Conservation (phyloP, 2,888 invertebrate species). For the Agonopterix heracliana region DNA sequence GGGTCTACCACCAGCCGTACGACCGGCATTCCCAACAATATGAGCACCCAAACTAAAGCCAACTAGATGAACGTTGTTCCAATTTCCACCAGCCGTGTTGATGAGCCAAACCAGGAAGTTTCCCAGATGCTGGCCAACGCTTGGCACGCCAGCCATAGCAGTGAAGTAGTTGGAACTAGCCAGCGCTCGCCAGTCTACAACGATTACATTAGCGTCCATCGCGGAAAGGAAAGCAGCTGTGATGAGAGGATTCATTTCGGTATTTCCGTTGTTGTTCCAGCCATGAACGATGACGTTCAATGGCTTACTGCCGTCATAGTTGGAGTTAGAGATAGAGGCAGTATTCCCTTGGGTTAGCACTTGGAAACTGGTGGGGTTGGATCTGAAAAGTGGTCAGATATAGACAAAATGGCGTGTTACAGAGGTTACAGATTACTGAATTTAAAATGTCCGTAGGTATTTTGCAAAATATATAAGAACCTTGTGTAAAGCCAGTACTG, state of each 20-base stretch:
- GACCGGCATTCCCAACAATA: conserved; percentile 39
- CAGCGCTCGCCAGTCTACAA: conserved; percentile 22
- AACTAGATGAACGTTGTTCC: conserved; percentile 24
- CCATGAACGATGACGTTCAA: conserved; percentile 50
- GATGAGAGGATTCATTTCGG: conserved; percentile 34
- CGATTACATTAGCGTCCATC: conserved; percentile 28
- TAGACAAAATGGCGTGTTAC: background rate
- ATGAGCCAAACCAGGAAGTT: conserved; percentile 17
- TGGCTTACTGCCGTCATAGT: conserved; percentile 33
- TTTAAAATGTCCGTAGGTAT: too few relatives aligned
- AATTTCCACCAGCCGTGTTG: conserved; percentile 11
- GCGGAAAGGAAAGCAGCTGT: conserved; percentile 38
- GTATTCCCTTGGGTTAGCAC: conserved; percentile 37
- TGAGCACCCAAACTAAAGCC: conserved; percentile 59
- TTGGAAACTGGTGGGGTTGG: conserved; percentile 32
- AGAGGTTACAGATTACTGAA: too few relatives aligned
- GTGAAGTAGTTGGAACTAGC: conserved; percentile 14
- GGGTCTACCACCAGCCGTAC: conserved; percentile 26
- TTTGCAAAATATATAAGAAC: conserved; percentile 10
- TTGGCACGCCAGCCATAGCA: conserved; percentile 18
- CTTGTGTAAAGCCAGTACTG: conserved; percentile 50
- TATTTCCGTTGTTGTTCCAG: conserved; percentile 46
- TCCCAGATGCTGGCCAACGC: conserved; percentile 23
- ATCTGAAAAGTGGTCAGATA: conserved; percentile 23
- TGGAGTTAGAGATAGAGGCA: conserved; percentile 33